These are phyloP conservation scores for Pherbina coryleti DNA, from an alignment of 2,888 invertebrate genomes.

Conservation along the genomic window DNA sequence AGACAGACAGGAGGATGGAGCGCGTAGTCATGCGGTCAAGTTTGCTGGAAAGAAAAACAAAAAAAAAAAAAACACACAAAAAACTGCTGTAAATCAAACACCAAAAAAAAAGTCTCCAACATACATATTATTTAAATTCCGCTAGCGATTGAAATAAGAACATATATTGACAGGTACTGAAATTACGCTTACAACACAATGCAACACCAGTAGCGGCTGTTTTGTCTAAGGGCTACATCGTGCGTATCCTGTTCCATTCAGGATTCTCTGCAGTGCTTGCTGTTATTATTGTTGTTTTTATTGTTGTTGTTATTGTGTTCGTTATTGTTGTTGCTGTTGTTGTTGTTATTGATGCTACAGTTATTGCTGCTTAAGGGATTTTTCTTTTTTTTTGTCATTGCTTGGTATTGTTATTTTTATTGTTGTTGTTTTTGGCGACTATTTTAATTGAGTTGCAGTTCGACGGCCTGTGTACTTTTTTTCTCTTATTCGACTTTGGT, in stretches of 20 bases:
- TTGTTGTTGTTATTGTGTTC: background rate
- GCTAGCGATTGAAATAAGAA: too few relatives aligned
- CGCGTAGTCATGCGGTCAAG: too few relatives aligned
- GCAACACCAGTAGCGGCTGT: too few relatives aligned
- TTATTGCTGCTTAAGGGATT: background rate
- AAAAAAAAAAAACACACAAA: too few relatives aligned
- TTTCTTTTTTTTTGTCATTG: background rate
- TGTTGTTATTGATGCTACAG: background rate
- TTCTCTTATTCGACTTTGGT: background rate
- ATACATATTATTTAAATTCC: too few relatives aligned
- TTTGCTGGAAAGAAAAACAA: too few relatives aligned
- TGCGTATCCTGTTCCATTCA: background rate
- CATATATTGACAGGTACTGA: too few relatives aligned
- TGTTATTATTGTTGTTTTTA: background rate
- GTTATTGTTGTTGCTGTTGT: background rate
- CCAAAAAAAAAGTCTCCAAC: too few relatives aligned
- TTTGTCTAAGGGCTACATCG: background rate
- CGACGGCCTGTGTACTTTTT: background rate
- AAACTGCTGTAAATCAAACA: too few relatives aligned
- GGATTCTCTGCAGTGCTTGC: background rate
- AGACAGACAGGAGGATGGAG: too few relatives aligned
- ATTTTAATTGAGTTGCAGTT: conserved; percentile 1
- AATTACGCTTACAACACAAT: too few relatives aligned
- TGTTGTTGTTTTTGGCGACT: background rate
- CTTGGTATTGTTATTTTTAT: background rate